Percentiles rank a stretch among this genome's conserved stretches.
These are phyloP conservation scores for Cromileptes altivelis DNA, from an alignment of 2,113 vertebrate species.

Conservation along the genomic window DNA sequence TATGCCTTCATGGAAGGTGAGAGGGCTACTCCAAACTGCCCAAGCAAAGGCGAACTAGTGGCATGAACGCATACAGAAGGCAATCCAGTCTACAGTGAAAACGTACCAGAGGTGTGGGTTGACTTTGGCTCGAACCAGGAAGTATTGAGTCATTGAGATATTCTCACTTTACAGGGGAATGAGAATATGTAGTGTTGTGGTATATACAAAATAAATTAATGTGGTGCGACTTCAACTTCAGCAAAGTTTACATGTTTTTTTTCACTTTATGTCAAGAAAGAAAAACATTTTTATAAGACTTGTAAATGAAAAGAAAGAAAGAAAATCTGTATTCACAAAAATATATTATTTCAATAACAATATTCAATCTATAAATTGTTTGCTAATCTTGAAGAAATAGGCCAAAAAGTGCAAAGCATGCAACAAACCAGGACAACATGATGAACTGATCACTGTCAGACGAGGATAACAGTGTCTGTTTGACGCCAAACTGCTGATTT, in stretches of 20 bases:
- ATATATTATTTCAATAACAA: constrained; percentile 41
- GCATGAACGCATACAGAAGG: constrained; percentile 31
- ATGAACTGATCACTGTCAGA: constrained; percentile 3
- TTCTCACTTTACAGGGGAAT: constrained; percentile 27
- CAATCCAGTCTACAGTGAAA: constrained; percentile 15
- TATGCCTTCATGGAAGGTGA: constrained; percentile 87
- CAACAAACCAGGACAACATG: constrained; percentile 51
- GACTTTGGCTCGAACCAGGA: constrained; percentile 6
- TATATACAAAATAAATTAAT: constrained; percentile 69
- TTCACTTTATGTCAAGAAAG: constrained; percentile 30
- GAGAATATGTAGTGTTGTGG: constrained; percentile 10
- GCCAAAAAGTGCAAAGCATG: constrained; percentile 76
- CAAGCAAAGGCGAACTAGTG: constrained; percentile 48
- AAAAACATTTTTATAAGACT: constrained; percentile 78
- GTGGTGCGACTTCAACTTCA: constrained; percentile 41
- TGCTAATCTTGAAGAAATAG: constrained; percentile 46
- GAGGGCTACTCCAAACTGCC: constrained; percentile 73
- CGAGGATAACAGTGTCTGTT: background rate
- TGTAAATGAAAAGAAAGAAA: constrained; percentile 62
- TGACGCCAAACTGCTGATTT: constrained; percentile 9
- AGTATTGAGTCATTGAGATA: constrained; percentile 9
- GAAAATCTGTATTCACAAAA: constrained; percentile 54
- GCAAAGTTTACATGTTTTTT: constrained; percentile 28
- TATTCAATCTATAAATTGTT: constrained; percentile 43
- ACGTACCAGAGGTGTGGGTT: background rate